These are phyloP conservation scores for Heteronetta atricapilla DNA, from an alignment of 2,113 vertebrate genomes.

Conservation along the genomic window DNA sequence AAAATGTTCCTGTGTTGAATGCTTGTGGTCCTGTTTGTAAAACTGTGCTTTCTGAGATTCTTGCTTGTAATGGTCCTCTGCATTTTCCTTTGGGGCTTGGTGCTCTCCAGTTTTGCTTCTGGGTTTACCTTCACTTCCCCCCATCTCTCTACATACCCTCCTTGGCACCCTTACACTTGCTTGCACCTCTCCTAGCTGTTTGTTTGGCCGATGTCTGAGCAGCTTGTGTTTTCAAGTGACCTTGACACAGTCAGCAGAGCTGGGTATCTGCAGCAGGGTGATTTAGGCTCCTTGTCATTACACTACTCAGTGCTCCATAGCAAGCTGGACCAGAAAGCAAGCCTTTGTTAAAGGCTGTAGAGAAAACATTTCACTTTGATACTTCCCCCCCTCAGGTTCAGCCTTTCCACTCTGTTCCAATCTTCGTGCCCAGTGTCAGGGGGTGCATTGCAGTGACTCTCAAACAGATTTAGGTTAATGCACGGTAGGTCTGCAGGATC, in stretches of 20 bases:
- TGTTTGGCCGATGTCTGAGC: not conserved
- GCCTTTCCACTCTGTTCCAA: not conserved
- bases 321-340: not conserved
- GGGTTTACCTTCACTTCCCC: not conserved
- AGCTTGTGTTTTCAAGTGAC: not conserved
- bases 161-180: not conserved
- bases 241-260: not conserved
- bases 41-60: not conserved
- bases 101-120: not conserved
- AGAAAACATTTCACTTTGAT: not conserved
- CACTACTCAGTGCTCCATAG: not conserved
- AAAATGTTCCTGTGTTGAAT: not conserved
- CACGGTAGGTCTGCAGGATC: not conserved
- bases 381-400: not conserved
- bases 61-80: not conserved
- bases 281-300: not conserved
- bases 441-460: not conserved
- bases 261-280: not conserved
- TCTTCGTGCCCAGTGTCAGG: not conserved
- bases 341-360: not conserved
- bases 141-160: not conserved
- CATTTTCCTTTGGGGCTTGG: not conserved
- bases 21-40: not conserved
- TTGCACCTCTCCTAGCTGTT: not conserved
- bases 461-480: not conserved